These are phyloP conservation scores for Microctonus aethiopoides DNA, from an alignment of 2,888 invertebrate genomes.

Conservation along the genomic window DNA sequence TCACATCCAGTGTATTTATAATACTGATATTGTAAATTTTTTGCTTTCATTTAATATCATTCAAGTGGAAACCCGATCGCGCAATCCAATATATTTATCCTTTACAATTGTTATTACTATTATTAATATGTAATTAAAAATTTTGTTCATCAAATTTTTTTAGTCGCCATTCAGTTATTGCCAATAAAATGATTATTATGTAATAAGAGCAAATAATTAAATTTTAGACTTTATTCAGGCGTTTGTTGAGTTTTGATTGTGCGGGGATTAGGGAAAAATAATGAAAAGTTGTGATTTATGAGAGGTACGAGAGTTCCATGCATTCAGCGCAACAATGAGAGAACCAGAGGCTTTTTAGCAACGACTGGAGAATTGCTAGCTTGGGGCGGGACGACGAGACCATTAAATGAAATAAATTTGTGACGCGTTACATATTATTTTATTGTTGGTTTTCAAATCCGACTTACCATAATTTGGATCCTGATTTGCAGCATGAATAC, in stretches of 20 bases:
- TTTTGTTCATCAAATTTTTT: background rate
- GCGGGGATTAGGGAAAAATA: conserved; percentile 8
- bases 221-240: background rate
- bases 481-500: conserved; percentile 79
- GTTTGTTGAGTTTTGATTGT: conserved; percentile 3
- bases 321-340: conserved; percentile 67
- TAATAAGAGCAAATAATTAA: conserved; percentile 17
- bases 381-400: conserved; percentile 61
- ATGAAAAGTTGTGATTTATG: conserved; percentile 46
- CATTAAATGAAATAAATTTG: conserved; percentile 54
- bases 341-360: conserved; percentile 60
- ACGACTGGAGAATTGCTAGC: conserved; percentile 62
- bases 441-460: conserved; percentile 39
- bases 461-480: conserved; percentile 83
- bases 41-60: background rate
- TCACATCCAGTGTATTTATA: conserved; percentile 23
- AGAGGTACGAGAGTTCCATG: conserved; percentile 67
- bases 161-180: conserved; percentile 5
- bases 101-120: background rate
- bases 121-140: background rate
- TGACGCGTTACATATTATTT: conserved; percentile 22
- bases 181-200: conserved; percentile 1
- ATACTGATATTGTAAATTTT: conserved; percentile 25
- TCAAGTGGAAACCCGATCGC: background rate
- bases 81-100: background rate